These are phyloP conservation scores for Apodemia hepburni DNA, from an alignment of 2,888 invertebrate species.

Conservation along the genomic window DNA sequence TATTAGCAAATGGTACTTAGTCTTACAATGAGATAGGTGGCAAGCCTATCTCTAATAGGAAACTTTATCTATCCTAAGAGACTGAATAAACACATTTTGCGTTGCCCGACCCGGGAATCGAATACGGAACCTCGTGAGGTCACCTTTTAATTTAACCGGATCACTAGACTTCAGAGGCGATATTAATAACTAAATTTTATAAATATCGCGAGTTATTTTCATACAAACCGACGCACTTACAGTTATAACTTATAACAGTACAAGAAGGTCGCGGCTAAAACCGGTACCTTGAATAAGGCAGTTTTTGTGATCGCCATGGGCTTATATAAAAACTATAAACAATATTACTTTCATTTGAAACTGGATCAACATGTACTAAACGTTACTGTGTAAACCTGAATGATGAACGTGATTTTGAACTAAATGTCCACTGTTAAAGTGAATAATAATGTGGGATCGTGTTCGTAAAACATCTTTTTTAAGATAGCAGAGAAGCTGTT, in stretches of 20 bases:
- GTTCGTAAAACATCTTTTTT: no score
- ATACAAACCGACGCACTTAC: background rate
- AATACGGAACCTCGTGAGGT: no score
- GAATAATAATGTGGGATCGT: background rate
- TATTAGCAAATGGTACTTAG: no score
- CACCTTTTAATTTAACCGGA: no score
- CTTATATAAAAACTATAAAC: slow-evolving; percentile 52
- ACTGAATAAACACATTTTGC: no score
- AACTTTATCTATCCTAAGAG: no score
- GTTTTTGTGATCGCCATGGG: slow-evolving; percentile 1
- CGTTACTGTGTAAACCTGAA: background rate
- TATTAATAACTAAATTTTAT: background rate
- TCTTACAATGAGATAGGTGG: no score
- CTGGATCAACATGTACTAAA: slow-evolving; percentile 25
- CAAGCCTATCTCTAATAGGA: no score
- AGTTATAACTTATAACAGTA: slow-evolving; percentile 7
- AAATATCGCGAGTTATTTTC: slow-evolving; percentile 2
- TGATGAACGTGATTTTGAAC: background rate
- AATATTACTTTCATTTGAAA: slow-evolving; percentile 35
- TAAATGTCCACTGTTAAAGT: background rate
- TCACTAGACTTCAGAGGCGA: no score
- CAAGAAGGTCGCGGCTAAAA: slow-evolving; percentile 7
- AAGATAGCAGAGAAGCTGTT: no score
- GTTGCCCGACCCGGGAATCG: no score
- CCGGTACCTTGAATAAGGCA: slow-evolving; percentile 8